Conservation (phyloP, 2,888 invertebrate species). For the Watsonalla cultraria region DNA sequence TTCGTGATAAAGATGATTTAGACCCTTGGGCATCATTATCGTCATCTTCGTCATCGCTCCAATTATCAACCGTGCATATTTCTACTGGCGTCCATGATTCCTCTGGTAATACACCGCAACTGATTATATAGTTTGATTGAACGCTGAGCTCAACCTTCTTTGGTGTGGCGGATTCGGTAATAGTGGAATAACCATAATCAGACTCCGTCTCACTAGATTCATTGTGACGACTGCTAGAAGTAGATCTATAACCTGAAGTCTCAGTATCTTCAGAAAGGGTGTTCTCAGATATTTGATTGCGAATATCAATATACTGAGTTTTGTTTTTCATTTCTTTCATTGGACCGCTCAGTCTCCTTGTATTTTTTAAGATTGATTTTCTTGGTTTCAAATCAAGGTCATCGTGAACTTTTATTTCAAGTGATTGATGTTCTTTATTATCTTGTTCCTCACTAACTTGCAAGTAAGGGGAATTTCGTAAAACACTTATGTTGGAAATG, state of each 20-base stretch:
- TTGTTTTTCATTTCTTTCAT: conserved; percentile 31
- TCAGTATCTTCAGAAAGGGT: conserved; percentile 61
- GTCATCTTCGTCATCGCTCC: conserved; percentile 65
- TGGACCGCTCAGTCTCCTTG: conserved; percentile 41
- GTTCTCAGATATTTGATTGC: conserved; percentile 28
- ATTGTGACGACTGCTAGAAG: conserved; percentile 60
- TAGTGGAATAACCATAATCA: conserved; percentile 81
- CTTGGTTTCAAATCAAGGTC: conserved; percentile 35
- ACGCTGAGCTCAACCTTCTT: conserved; percentile 70
- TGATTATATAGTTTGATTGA: conserved; percentile 49
- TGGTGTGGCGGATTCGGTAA: conserved; percentile 79
- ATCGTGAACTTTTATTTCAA: conserved; percentile 26
- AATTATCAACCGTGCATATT: conserved; percentile 52
- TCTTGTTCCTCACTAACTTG: conserved; percentile 38
- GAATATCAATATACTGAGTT: conserved; percentile 15
- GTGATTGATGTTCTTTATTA: conserved; percentile 18
- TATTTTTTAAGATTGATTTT: conserved; percentile 62
- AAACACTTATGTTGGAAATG: conserved; percentile 39
- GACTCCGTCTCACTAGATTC: conserved; percentile 77
- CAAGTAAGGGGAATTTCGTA: conserved; percentile 22
- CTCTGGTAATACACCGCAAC: conserved; percentile 71
- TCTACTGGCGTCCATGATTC: conserved; percentile 71
- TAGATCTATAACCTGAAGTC: conserved; percentile 78
- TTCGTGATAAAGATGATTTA: conserved; percentile 45
- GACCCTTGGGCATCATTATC: conserved; percentile 43